Conservation (phyloP, 2,888 invertebrate genomes). For the Agonopterix heracliana region DNA sequence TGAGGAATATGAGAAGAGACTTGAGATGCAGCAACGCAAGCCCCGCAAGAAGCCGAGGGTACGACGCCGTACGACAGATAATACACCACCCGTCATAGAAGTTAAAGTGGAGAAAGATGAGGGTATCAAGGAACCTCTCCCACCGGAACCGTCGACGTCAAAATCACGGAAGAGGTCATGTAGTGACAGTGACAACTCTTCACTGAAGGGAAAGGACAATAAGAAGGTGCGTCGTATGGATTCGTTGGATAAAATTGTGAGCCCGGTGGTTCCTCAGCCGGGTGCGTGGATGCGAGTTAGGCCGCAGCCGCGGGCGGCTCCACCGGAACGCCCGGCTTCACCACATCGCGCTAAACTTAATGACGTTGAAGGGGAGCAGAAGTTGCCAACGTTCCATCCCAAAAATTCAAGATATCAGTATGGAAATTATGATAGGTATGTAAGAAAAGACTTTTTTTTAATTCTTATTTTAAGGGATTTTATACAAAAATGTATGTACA, state of each 20-base stretch:
- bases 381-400: constrained; percentile 81
- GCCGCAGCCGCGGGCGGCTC: constrained; percentile 50
- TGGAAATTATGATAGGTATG: constrained; percentile 94
- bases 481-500: not conserved
- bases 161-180: constrained; percentile 67
- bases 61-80: constrained; percentile 65
- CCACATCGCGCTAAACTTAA: constrained; percentile 56
- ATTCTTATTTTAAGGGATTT: too few relatives aligned
- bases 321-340: constrained; percentile 65
- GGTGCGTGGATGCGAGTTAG: constrained; percentile 85
- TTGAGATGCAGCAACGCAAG: constrained; percentile 82
- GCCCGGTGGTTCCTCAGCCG: constrained; percentile 93
- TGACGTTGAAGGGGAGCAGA: constrained; percentile 54
- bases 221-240: constrained; percentile 81
- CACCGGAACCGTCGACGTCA: constrained; percentile 56
- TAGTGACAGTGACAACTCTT: constrained; percentile 74
- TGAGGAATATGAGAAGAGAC: constrained; percentile 87
- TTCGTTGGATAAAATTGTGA: constrained; percentile 91
- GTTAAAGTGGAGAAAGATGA: constrained; percentile 37
- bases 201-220: constrained; percentile 68
- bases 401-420: constrained; percentile 90
- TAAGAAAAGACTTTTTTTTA: constrained; percentile 2
- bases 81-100: constrained; percentile 39
- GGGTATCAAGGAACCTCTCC: constrained; percentile 53
- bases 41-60: constrained; percentile 81